Evolutionary conservation across 2,113 vertebrate genomes (phyloP).

Genomic region (Cisticola juncidis): DNA sequence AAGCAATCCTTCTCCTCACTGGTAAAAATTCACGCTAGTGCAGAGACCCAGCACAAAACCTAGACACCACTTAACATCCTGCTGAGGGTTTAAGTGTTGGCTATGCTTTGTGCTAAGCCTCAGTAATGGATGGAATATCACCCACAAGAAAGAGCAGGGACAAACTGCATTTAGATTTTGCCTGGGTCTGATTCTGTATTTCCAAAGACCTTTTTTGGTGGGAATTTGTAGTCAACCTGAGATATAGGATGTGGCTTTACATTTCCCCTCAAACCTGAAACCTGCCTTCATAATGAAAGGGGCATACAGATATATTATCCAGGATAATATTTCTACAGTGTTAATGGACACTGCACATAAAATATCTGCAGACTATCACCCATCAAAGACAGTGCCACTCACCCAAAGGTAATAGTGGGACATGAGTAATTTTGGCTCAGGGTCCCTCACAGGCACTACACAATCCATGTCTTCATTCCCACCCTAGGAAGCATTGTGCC

Average conservation of each 20-base stretch:
- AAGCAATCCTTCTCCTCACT: slow-evolving; percentile 22
- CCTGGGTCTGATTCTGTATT: not conserved
- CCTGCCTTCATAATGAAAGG: not conserved
- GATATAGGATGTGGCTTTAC: not conserved
- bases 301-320: not conserved
- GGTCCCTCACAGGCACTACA: not conserved
- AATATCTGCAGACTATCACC: not conserved
- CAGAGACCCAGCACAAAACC: slow-evolving; percentile 28
- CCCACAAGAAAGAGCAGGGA: not conserved
- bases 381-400: not conserved
- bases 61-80: slow-evolving; percentile 12
- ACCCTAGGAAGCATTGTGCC: not conserved
- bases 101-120: not conserved
- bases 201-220: not conserved
- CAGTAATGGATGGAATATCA: not conserved
- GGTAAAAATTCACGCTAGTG: not conserved
- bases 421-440: not conserved
- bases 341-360: not conserved
- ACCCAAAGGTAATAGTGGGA: not conserved
- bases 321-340: not conserved
- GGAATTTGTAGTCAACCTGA: not conserved
- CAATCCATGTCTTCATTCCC: not conserved
- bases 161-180: not conserved
- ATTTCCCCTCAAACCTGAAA: not conserved
- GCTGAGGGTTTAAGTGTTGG: not conserved